Evolutionary conservation across 2,888 invertebrate species (phyloP), one percentile per base, ranked within the genome.

Genomic region (Strigamia maritima): DNA sequence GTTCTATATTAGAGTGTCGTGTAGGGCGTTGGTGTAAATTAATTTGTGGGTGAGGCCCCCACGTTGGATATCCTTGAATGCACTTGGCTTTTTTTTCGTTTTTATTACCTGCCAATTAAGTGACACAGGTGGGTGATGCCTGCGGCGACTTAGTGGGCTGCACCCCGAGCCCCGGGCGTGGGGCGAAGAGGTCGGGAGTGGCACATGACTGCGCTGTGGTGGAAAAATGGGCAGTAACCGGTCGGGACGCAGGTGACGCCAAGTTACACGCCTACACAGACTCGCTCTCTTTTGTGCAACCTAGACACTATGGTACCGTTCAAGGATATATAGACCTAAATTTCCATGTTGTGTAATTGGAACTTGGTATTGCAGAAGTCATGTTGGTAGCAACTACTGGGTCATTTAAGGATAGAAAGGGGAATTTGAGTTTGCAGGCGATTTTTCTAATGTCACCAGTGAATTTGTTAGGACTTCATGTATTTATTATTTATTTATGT

Each of bases 91-190:
- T 70, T 26, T 26, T 70, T 54, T 54, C 54, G n/a, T 16, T 54
- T 54, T 70, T 70, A 70, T 70, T 70, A 70, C 70, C 70, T 70
- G 70, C 70, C 70, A 70, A 70, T 70, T 70, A 70, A 70, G 70
- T 70, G 70, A 70, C 70, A 70, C 70, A 70, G 70, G 70, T 70
- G 70, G 70, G 70, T 70, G 70, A 70, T 26, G 70, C 70, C 70
- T 70, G 70, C 70, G 70, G 70, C 70, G 26, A 70, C 70, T 14
- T 26, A 26, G 70, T 70, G 70, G 70, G 70, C 70, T 70, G 70
- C 70, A 70, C 70, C 70, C 16, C 70, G 26, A 70, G 26, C 70
- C 16, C 26, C 14, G 7, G 70, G 70, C 70, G 70, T 54, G 54
- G 54, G 54, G n/a, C 19, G 54, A 54, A 19, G 70, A 26, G 70